These are phyloP conservation scores for Polylopha cassiicola DNA, from an alignment of 2,888 invertebrate genomes.

Conservation along the genomic window DNA sequence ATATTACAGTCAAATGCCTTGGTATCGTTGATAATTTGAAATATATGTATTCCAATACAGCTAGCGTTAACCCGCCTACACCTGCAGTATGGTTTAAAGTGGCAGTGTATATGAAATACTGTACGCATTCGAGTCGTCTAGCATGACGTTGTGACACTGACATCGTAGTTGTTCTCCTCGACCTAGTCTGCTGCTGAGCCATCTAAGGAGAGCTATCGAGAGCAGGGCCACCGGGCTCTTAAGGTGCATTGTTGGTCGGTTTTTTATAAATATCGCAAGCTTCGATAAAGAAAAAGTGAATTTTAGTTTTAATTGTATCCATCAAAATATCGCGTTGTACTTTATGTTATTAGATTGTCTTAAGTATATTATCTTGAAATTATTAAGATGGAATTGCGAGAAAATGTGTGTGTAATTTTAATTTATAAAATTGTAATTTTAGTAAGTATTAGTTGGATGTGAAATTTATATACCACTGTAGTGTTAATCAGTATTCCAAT, in stretches of 20 bases:
- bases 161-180: constrained; percentile 72
- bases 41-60: constrained; percentile 30
- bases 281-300: background rate
- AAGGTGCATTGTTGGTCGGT: constrained; percentile 58
- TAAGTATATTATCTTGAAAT: too few relatives aligned
- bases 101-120: constrained; percentile 40
- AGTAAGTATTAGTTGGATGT: too few relatives aligned
- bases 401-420: too few relatives aligned
- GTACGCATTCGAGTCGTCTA: constrained; percentile 38
- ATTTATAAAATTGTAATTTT: too few relatives aligned
- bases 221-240: constrained; percentile 72
- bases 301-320: too few relatives aligned
- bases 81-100: constrained; percentile 27
- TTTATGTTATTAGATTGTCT: too few relatives aligned
- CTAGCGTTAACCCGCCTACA: constrained; percentile 17
- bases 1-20: constrained; percentile 26
- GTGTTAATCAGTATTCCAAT: too few relatives aligned
- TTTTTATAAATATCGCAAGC: constrained; percentile 32
- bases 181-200: constrained; percentile 74
- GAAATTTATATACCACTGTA: too few relatives aligned
- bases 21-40: constrained; percentile 15
- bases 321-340: too few relatives aligned
- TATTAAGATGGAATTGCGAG: too few relatives aligned
- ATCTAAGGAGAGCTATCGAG: constrained; percentile 76
- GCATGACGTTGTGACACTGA: constrained; percentile 63